phyloP scores from a whole-genome alignment of 2,113 vertebrate species.

The Paramisgurnus dabryanus region DNA sequence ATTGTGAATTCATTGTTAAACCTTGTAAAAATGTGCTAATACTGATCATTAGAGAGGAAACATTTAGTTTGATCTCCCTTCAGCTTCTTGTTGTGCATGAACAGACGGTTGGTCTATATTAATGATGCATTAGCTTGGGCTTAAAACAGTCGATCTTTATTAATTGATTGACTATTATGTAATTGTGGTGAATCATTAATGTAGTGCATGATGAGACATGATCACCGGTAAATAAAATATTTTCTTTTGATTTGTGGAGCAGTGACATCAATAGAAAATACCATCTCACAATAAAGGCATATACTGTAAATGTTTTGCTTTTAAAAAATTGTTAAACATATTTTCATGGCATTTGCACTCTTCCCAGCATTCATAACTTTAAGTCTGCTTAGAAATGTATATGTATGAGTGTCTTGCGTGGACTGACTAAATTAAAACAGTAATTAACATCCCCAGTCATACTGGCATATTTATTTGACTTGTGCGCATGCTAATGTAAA shows the following conservation, averaged over 20 bases:
- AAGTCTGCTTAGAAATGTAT: not conserved
- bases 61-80: not conserved
- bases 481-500: too few species aligned
- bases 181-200: conserved; percentile 21
- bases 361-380: not conserved
- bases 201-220: conserved; percentile 2
- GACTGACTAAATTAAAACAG: too few species aligned
- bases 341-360: too few species aligned
- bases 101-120: conserved; percentile 34
- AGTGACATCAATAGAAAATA: conserved; percentile 1
- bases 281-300: not conserved
- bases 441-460: too few species aligned
- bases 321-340: not conserved
- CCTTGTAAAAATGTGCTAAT: too few species aligned
- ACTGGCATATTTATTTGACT: too few species aligned
- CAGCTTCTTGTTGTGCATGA: not conserved
- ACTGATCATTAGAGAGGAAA: too few species aligned
- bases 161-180: conserved; percentile 56
- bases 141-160: conserved; percentile 53
- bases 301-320: too few species aligned
- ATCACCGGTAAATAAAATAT: conserved; percentile 10
- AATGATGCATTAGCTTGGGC: conserved; percentile 44
- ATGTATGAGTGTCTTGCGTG: too few species aligned
- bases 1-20: too few species aligned
- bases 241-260: not conserved